These are phyloP conservation scores for Arvicanthis niloticus DNA, from an alignment of 2,113 vertebrate genomes.

Conservation along the genomic window DNA sequence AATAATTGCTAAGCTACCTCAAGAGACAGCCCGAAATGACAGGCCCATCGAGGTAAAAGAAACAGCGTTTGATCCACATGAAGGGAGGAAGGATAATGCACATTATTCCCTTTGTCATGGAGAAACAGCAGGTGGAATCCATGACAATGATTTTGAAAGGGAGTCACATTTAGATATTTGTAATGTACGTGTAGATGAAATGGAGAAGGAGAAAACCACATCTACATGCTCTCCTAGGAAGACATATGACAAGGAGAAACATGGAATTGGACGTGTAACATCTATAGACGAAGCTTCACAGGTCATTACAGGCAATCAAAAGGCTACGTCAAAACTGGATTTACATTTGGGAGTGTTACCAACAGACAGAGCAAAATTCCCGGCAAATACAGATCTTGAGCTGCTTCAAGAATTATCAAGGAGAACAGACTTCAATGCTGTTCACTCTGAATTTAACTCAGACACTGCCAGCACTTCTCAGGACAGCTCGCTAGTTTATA, in stretches of 20 bases:
- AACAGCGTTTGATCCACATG: conserved; percentile 89
- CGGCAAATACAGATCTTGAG: conserved; percentile 59
- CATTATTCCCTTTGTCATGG: conserved; percentile 89
- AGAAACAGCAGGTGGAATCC: conserved; percentile 86
- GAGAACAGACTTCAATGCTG: conserved; percentile 30
- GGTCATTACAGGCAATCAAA: conserved; percentile 70
- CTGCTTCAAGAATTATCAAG: conserved; percentile 66
- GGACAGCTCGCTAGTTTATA: conserved; percentile 57
- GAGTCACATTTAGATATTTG: conserved; percentile 86
- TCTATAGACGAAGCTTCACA: conserved; percentile 72
- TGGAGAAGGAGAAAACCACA: conserved; percentile 77
- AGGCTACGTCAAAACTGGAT: conserved; percentile 58
- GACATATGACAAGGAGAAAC: conserved; percentile 81
- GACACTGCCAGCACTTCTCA: conserved; percentile 75
- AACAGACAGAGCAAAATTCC: conserved; percentile 1
- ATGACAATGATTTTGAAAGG: conserved; percentile 87
- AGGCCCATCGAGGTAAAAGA: conserved; percentile 88
- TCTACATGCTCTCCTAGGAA: conserved; percentile 72
- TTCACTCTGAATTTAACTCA: conserved; percentile 66
- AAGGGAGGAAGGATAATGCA: conserved; percentile 88
- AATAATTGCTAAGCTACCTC: conserved; percentile 90
- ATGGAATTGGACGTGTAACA: conserved; percentile 66
- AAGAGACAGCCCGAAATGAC: conserved; percentile 89
- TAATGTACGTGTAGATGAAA: conserved; percentile 84
- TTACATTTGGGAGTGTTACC: conserved; percentile 68